Conservation (phyloP, 2,888 invertebrate genomes). For the Agonopterix arenella region DNA sequence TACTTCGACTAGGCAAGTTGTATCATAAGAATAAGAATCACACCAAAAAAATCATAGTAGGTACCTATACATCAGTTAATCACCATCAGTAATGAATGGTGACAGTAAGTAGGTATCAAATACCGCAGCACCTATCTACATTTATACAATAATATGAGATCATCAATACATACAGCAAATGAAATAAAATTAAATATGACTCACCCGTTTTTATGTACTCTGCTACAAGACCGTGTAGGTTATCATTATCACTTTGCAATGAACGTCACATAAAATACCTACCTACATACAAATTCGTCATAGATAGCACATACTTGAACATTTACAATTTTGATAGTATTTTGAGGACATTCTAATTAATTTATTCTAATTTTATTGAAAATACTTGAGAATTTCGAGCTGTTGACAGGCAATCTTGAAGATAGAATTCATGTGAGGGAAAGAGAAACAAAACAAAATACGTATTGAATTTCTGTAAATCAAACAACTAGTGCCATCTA, state of each 20-base stretch:
- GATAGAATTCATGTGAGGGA: conserved; percentile 25
- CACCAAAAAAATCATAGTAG: too few relatives aligned
- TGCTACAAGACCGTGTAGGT: conserved; percentile 68
- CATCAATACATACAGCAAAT: conserved; percentile 73
- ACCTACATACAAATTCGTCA: neutral
- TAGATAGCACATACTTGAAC: neutral
- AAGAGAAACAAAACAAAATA: conserved; percentile 52
- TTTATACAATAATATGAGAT: conserved; percentile 49
- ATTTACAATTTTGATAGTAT: neutral
- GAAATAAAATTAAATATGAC: conserved; percentile 77
- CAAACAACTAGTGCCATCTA: conserved; percentile 53
- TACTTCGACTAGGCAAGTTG: too few relatives aligned
- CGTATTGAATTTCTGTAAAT: conserved; percentile 55
- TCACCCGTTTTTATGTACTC: conserved; percentile 63
- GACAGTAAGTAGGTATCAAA: too few relatives aligned
- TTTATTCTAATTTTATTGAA: neutral
- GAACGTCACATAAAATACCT: conserved; percentile 41
- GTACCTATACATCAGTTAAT: too few relatives aligned
- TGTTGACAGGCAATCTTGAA: conserved; percentile 7
- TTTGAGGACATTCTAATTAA: conserved; percentile 1
- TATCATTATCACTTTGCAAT: conserved; percentile 53
- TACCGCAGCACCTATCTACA: too few relatives aligned
- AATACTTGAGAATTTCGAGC: conserved; percentile 5
- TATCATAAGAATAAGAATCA: too few relatives aligned
- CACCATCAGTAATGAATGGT: too few relatives aligned